Evolutionary conservation across 2,888 invertebrate species (phyloP), one percentile per base, ranked within the genome.

Genomic region (Lithosia quadra): DNA sequence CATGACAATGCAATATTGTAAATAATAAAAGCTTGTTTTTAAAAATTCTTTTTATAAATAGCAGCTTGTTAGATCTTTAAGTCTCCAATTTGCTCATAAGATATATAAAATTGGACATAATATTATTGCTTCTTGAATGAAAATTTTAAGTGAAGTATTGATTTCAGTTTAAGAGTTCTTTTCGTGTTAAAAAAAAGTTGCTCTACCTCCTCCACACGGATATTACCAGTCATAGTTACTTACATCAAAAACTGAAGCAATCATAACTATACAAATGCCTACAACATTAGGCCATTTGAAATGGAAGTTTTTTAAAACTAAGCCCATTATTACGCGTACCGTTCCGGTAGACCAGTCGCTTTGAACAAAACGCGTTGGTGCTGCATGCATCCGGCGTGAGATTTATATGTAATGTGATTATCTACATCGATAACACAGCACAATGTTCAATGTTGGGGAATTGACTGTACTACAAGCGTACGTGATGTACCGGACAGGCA

Each of bases 321-420:
- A 53, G 21, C 15, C 43, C 61, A 67, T 56, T 67, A 69, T 71
- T 71, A 56, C 64, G 64, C 43, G 53, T 62, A 15, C 2, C 22
- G 67, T 78, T 71, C 62, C 70, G 73, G 69, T 69, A 73, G 60
- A 71, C 24, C 57, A 66, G 39, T 65, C 10, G 55, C n/a, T 34
- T 24, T 67, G 63, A 65, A 80, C 60, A 69, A 39, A 56, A 64
- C 72, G 73, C 70, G 76, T 74, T 73, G 73, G 72, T 72, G 60
- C 69, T 58, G 56, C 65, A 13, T 43, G 69, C 68, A 73, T 83
- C 82, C 82, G 83, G 74, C 71, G 63, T 56, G 63, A 74, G 76
- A 82, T 82, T 77, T 77, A 76, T 77, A 67, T 72, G 62, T 56
- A 68, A 72, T 60, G 63, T 63, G 80, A 79, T 79, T 71, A 77